Evolutionary conservation across 2,113 vertebrate genomes (phyloP), one percentile per base, ranked within the genome.

Genomic region (Xenopus borealis): DNA sequence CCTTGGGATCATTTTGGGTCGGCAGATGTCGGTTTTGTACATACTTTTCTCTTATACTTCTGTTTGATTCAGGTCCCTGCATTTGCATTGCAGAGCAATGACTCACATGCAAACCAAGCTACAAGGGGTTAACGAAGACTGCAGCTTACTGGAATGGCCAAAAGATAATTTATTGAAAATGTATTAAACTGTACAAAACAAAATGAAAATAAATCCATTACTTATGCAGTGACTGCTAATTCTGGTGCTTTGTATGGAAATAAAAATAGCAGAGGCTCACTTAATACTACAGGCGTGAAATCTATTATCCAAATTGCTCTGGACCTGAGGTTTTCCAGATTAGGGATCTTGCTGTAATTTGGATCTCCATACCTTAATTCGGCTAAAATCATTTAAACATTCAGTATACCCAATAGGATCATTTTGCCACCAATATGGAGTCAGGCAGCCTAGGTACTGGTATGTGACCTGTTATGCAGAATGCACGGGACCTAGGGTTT

Each of bases 121-220:
- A 12, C 23, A 70, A 70, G 57, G 52, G 61, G 27, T 55, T 76
- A 10, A 77, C 64, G 33, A 10, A 66, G 67, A 14, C 66, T 77
- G 74, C 64, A 77, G 64, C 69, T 47, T 76, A 76, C 73, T 63
- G 67, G 67, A 77, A 70, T 77, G 67, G 74, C 74, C 61, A 77
- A 77, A 70, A 77, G 66, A 77, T 77, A 64, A 75, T 77, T 77
- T 77, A 77, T 77, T 77, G 20, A 64, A 40, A 62, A 69, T 69
- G 73, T 77, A 69, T 63, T 70, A 64, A 77, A 77, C 50, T 77
- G 74, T 77, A 77, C 46, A 77, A 70, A 64, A 27, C 20, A 57
- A 64, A n/a, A 64, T 27, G 46, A 64, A 77, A 76, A 77, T 77
- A 77, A 77, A 77, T 70, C 57, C 66, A 64, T 46, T 70, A 77